These are phyloP conservation scores for Tineola bisselliella DNA, from an alignment of 2,888 invertebrate species.

Conservation along the genomic window DNA sequence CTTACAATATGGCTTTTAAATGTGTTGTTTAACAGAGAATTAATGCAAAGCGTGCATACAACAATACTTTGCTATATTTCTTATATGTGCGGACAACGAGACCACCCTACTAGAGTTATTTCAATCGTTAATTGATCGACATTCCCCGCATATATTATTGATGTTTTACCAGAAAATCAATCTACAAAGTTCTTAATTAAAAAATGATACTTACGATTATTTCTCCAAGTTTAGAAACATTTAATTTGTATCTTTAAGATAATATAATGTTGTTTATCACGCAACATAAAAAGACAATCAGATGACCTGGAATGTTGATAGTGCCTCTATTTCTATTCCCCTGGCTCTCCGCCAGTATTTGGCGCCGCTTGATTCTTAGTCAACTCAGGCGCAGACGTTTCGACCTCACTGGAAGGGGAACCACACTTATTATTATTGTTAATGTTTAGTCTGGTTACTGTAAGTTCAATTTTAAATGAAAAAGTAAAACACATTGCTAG, in stretches of 20 bases:
- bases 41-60: not conserved
- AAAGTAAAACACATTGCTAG: too few relatives aligned
- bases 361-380: not conserved
- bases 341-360: slow-evolving; percentile 48
- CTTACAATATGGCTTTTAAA: not conserved
- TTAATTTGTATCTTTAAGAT: not conserved
- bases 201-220: too few relatives aligned
- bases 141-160: not conserved
- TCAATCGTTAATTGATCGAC: not conserved
- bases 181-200: too few relatives aligned
- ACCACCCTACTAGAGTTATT: not conserved
- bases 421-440: not conserved
- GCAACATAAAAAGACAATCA: slow-evolving; percentile 12
- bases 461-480: too few relatives aligned
- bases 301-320: slow-evolving; percentile 66
- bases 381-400: not conserved
- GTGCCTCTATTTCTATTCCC: slow-evolving; percentile 62
- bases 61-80: slow-evolving; percentile 1
- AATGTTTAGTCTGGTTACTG: too few relatives aligned
- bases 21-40: slow-evolving; percentile 3
- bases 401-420: not conserved
- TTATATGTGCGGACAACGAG: not conserved
- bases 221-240: not conserved
- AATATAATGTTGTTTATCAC: not conserved
- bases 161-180: not conserved